Percentiles rank a stretch among this genome's conserved stretches.
phyloP scores from a whole-genome alignment of 53 echinoderm and acorn worm genomes.

The Arbacia lixula region DNA sequence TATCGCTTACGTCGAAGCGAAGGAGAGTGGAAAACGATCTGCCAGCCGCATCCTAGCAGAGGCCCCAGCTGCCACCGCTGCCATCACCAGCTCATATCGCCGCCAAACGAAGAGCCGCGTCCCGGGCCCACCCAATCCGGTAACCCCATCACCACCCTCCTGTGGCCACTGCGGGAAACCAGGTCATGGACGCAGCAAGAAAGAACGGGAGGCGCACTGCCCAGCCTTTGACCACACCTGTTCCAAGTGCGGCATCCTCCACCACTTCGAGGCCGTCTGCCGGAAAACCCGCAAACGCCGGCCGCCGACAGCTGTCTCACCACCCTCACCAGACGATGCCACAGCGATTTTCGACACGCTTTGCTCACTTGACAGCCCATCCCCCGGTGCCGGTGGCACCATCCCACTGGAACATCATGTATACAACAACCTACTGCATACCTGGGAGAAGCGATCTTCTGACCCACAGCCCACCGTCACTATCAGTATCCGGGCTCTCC shows the following conservation, averaged over 20 bases:
- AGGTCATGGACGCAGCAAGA: neutral
- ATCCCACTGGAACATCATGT: constrained; percentile 11
- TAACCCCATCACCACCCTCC: too few species aligned
- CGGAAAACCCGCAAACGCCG: neutral
- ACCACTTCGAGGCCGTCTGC: neutral
- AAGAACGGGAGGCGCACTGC: too few species aligned
- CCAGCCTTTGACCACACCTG: constrained; percentile 57
- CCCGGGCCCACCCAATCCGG: too few species aligned
- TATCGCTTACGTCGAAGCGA: constrained; percentile 38
- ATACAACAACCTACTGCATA: neutral
- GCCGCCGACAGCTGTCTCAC: neutral
- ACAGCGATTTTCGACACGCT: neutral
- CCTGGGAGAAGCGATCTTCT: constrained; percentile 5
- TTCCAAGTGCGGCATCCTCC: neutral
- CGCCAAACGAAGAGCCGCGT: too few species aligned
- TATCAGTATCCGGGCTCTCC: neutral
- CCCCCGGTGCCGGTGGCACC: neutral
- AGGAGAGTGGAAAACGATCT: constrained; percentile 43
- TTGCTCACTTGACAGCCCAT: neutral
- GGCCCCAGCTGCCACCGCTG: neutral
- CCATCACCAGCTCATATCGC: constrained; percentile 57
- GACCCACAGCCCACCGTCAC: constrained; percentile 35
- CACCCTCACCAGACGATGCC: neutral
- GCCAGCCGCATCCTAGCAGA: constrained; percentile 14
- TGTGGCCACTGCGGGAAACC: constrained; percentile 29